A percentile compares a stretch with the other conserved stretches of the same genome.
These are phyloP conservation scores for Acrossocheilus wenchowensis DNA, from an alignment of 2,797 vertebrate genomes.

Conservation along the genomic window DNA sequence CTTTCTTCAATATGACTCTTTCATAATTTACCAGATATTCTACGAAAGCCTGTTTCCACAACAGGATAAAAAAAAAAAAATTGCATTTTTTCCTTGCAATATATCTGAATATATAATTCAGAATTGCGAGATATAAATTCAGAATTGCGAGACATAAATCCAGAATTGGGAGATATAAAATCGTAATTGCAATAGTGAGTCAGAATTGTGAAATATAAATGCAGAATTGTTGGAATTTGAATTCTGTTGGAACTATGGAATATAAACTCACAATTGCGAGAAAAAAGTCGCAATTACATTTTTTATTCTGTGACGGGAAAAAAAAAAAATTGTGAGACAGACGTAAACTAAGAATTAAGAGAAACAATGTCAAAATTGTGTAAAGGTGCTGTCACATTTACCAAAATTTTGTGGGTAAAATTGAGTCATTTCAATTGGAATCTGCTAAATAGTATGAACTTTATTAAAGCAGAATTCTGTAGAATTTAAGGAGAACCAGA, in stretches of 20 bases:
- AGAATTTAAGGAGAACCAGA: not conserved
- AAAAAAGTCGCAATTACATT: too few relatives aligned
- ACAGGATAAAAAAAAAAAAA: too few relatives aligned
- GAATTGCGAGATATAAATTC: not conserved
- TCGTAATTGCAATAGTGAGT: too few relatives aligned
- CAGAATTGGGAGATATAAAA: not conserved
- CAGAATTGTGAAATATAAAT: not conserved
- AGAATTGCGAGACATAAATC: too few relatives aligned
- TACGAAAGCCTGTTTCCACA: not conserved
- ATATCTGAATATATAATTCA: too few relatives aligned
- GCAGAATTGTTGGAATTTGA: too few relatives aligned
- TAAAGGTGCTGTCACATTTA: not conserved
- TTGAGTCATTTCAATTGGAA: not conserved
- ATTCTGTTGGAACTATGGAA: too few relatives aligned
- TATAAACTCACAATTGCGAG: not conserved
- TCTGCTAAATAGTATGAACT: not conserved
- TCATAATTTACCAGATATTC: not conserved
- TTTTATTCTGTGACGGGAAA: too few relatives aligned
- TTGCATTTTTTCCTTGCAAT: too few relatives aligned
- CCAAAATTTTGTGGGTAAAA: not conserved
- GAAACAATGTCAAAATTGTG: not conserved
- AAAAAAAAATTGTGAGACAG: not conserved
- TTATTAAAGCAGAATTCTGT: not conserved
- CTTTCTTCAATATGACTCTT: not conserved
- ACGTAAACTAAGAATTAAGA: not conserved